phyloP scores from a whole-genome alignment of 2,797 vertebrate species.

The Sternotherus odoratus region DNA sequence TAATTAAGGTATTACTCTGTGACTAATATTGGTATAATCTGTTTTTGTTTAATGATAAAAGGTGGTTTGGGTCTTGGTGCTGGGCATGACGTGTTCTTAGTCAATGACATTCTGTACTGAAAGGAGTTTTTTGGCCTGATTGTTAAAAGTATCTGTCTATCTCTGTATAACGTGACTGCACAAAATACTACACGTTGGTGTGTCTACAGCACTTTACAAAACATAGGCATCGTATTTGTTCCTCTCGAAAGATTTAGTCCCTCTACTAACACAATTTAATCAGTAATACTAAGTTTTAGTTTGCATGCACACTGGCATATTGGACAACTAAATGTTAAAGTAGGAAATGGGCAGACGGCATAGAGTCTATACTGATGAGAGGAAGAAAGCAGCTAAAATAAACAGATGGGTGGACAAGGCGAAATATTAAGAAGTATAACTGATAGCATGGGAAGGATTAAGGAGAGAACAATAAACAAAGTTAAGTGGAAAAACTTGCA shows the following conservation, averaged over 20 bases:
- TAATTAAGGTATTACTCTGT: neutral
- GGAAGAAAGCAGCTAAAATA: slow-evolving; percentile 30
- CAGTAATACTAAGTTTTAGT: neutral
- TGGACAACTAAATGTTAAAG: neutral
- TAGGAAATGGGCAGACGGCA: neutral
- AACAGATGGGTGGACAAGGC: neutral
- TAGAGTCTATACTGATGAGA: neutral
- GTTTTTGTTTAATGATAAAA: neutral
- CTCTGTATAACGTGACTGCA: neutral
- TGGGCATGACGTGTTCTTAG: neutral
- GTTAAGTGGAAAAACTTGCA: neutral
- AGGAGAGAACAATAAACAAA: rapidly evolving
- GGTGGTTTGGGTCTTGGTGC: neutral
- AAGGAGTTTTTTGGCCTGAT: neutral
- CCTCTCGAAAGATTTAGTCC: neutral
- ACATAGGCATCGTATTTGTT: neutral
- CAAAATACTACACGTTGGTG: neutral
- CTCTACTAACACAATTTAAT: neutral
- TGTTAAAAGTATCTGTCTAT: neutral
- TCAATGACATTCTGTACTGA: neutral
- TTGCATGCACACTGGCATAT: neutral
- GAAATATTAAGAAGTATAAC: neutral
- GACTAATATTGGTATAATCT: neutral
- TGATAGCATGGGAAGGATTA: neutral
- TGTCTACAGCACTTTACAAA: neutral